These are phyloP conservation scores for Pocillopora grandis DNA, from an alignment of 92 coral and sea anemone genomes.

Conservation along the genomic window DNA sequence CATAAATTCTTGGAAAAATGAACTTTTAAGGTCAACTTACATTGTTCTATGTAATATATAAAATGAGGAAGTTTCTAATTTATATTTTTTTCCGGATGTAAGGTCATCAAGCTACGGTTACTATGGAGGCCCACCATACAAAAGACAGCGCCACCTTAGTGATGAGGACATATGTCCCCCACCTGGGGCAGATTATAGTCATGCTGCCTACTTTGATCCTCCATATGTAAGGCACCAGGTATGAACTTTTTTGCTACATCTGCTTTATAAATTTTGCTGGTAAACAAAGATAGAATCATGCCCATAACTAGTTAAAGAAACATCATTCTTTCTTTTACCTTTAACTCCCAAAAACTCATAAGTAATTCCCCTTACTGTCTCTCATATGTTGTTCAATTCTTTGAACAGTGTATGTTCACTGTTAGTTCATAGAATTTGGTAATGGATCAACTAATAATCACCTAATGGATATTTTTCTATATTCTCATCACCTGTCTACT, in stretches of 20 bases:
- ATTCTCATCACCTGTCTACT: too few species aligned
- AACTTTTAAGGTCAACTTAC: not conserved
- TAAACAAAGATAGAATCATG: too few species aligned
- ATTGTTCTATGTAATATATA: not conserved
- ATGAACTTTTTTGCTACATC: not conserved
- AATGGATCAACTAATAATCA: too few species aligned
- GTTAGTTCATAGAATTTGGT: too few species aligned
- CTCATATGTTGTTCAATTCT: too few species aligned
- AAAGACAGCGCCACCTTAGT: slow-evolving; percentile 60
- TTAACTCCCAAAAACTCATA: too few species aligned
- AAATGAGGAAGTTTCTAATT: not conserved
- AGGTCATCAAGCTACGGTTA: slow-evolving; percentile 21
- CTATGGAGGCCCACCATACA: slow-evolving; percentile 55
- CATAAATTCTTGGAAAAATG: not conserved
- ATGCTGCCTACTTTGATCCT: slow-evolving; percentile 46
- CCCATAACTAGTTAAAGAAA: too few species aligned
- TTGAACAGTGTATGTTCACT: too few species aligned
- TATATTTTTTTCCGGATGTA: not conserved
- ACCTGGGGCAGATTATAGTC: slow-evolving; percentile 24
- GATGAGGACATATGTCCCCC: slow-evolving; percentile 46
- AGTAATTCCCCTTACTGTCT: too few species aligned
- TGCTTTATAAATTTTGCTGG: not conserved
- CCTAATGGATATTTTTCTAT: too few species aligned
- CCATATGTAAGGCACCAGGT: slow-evolving; percentile 69
- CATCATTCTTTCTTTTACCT: too few species aligned